Evolutionary conservation across 2,888 invertebrate genomes (phyloP).

Genomic region (Eupithecia vulgata): DNA sequence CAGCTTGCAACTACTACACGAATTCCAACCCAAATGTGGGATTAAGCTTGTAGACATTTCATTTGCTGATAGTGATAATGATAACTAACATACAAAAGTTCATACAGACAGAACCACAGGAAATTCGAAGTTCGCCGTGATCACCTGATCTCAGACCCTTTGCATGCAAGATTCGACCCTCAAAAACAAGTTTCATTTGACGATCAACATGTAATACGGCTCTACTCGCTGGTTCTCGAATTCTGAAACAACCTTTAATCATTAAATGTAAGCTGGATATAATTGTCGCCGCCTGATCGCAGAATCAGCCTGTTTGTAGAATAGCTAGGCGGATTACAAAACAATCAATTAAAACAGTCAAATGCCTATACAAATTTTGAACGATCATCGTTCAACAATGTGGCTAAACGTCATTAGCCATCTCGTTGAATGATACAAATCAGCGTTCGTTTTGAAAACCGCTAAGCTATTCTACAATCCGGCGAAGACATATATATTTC

Average conservation of each 20-base stretch:
- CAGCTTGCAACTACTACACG: background rate
- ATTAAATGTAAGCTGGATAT: constrained; percentile 5
- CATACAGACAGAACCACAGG: constrained; percentile 11
- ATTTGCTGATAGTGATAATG: constrained; percentile 1
- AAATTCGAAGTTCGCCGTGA: constrained; percentile 17
- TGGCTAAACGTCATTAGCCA: background rate
- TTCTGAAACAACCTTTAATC: constrained; percentile 21
- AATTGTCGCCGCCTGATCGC: background rate
- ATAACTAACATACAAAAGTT: constrained; percentile 6
- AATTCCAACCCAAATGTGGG: background rate
- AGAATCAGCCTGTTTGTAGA: background rate
- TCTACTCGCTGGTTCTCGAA: constrained; percentile 16
- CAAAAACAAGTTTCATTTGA: constrained; percentile 62
- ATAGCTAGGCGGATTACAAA: background rate
- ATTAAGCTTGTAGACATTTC: constrained; percentile 5
- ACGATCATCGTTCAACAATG: background rate
- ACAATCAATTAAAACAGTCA: background rate
- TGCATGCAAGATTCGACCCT: constrained; percentile 53
- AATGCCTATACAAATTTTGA: background rate
- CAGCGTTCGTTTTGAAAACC: background rate
- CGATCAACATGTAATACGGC: constrained; percentile 39
- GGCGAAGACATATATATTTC: background rate
- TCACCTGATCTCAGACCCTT: constrained; percentile 48
- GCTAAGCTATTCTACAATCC: too few species aligned
- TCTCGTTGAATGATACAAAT: too few species aligned